A percentile compares a stretch with the other conserved stretches of the same genome.
Conservation (phyloP, 2,113 vertebrate species). For the Corythoichthys intestinalis region DNA sequence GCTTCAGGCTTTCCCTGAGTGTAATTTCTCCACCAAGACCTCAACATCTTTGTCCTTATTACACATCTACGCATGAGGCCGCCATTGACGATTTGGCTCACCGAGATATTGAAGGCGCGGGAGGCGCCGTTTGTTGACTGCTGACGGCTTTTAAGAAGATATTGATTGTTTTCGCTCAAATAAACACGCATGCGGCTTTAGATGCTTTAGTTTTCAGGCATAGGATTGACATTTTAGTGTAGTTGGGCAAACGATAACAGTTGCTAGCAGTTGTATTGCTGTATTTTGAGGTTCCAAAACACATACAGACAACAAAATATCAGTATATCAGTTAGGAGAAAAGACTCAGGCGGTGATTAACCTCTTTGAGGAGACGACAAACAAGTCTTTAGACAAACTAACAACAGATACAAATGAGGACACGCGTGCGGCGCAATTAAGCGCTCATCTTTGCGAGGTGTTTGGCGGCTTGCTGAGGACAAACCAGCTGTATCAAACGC, state of each 20-base stretch:
- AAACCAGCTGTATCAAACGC: neutral
- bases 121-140: too few species aligned
- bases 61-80: neutral
- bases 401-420: neutral
- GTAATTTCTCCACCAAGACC: neutral
- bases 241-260: too few species aligned
- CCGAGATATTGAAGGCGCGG: too few species aligned
- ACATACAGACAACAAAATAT: constrained; percentile 17
- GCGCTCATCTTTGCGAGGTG: neutral
- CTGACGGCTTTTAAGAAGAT: too few species aligned
- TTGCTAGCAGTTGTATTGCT: neutral
- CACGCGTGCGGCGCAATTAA: constrained; percentile 18
- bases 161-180: too few species aligned
- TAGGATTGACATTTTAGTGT: too few species aligned
- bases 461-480: neutral
- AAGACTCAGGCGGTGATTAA: constrained; percentile 17
- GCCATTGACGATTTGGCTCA: neutral
- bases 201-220: too few species aligned
- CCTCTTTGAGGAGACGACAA: constrained; percentile 52
- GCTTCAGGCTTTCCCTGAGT: neutral
- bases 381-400: constrained; percentile 34
- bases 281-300: neutral
- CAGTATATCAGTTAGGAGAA: constrained; percentile 27
- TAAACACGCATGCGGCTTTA: too few species aligned
- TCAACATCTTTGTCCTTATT: neutral